Base-by-base conservation (phyloP, 2,113 vertebrate genomes). In the Myiagra hebetior region DNA sequence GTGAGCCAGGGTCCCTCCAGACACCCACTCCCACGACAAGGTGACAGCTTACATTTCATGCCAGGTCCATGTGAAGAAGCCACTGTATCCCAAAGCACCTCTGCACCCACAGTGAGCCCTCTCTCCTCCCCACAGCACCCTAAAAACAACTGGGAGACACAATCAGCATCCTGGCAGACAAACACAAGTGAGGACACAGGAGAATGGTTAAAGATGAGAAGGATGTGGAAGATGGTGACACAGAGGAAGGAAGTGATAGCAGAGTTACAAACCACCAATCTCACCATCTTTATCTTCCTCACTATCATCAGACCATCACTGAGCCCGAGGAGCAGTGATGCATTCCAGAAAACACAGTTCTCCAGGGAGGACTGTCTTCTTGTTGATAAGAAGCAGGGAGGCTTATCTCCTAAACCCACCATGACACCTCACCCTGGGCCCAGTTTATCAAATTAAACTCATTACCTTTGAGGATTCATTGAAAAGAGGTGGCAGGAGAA, bases 321-420 rank as follows among this genome's bases (percentile, higher is more conserved):
- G 70, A 77, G 74, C 26, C 30, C 1, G 0, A 65, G 63, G 31
- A 89, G 64, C 41, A 52, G 2, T 7, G 69, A 88, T 14, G 21
- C 87, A 57, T 91, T 91, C 91, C 89, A 94, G 46, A 84, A 86
- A 73, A 88, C 55, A 87, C 49, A 87, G 73, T 11, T 89, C 72
- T 80, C 63, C 28, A 35, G 81, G 35, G 75, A 95, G n/a, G 13
- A 70, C 17, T 53, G 83, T 63, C 57, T 80, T 69, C 72, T 83
- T 24, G 57, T 49, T 49, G 87, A 92, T 87, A 93, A 80, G 87
- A 57, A 73, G 46, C 7, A 0, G 22, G 22, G 46, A 91, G 26
- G 87, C 41, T 92, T 94, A 86, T 92, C 93, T 93, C 56, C 59
- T 31, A 52, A 94, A 77, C 50, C 88, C 74, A 41, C 85, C 30